These are phyloP conservation scores for Monomorium pharaonis DNA, from an alignment of 1,140 invertebrate genomes.

Conservation along the genomic window DNA sequence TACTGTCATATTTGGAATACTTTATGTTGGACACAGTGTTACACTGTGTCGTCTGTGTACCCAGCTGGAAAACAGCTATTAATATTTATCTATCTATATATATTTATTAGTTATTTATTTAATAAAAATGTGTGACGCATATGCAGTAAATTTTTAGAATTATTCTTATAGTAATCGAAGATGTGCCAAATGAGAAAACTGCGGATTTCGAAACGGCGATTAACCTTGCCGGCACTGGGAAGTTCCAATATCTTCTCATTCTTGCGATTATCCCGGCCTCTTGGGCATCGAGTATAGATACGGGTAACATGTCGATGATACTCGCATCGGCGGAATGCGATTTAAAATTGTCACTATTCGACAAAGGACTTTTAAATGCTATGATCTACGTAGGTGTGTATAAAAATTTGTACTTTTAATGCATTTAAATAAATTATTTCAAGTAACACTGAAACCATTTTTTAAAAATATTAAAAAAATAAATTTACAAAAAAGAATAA, in stretches of 20 bases:
- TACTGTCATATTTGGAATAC: too few species aligned
- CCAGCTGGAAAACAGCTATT: too few species aligned
- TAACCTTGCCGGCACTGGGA: conserved; percentile 87
- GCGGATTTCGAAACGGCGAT: conserved; percentile 88
- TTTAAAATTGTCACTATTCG: conserved; percentile 87
- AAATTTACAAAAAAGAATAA: too few species aligned
- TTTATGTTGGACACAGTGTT: too few species aligned
- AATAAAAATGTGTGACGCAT: too few species aligned
- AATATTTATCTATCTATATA: too few species aligned
- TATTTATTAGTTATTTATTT: too few species aligned
- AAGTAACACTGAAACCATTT: neutral
- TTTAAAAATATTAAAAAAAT: neutral
- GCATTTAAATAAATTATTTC: neutral
- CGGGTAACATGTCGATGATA: conserved; percentile 88
- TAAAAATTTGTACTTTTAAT: conserved; percentile 26
- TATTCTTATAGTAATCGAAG: neutral
- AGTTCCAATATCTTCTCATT: conserved; percentile 88
- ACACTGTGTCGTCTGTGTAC: too few species aligned
- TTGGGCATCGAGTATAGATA: conserved; percentile 88
- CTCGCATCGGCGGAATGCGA: conserved; percentile 90
- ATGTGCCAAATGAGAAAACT: conserved; percentile 73
- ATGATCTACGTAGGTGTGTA: conserved; percentile 88
- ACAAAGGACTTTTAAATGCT: conserved; percentile 90
- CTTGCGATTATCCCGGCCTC: conserved; percentile 87
- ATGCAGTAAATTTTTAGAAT: neutral